Evolutionary conservation across 2,888 invertebrate genomes (phyloP).

Genomic region (Mimachlamys varia): DNA sequence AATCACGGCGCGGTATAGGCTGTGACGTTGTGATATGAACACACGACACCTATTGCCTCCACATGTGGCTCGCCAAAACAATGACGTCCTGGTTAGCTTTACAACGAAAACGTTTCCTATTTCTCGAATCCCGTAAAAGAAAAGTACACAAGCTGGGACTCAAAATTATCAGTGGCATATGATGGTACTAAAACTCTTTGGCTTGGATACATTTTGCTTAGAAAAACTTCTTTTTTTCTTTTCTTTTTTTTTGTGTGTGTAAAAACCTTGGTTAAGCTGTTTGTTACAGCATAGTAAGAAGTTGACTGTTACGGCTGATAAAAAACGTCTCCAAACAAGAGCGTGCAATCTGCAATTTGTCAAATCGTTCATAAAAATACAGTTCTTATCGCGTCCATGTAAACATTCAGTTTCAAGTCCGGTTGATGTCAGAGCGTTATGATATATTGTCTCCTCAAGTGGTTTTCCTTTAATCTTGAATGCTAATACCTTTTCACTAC

Average conservation of each 20-base stretch:
- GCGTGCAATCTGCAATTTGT: slow-evolving; percentile 8
- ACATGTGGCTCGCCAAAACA: neutral
- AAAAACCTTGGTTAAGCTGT: too few species aligned
- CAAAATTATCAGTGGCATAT: neutral
- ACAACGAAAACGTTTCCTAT: neutral
- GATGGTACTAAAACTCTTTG: neutral
- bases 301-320: neutral
- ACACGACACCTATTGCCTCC: neutral
- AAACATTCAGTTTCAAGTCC: neutral
- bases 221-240: neutral
- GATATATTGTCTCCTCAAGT: too few species aligned
- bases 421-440: neutral
- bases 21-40: neutral
- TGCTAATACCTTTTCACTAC: too few species aligned
- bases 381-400: neutral
- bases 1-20: neutral
- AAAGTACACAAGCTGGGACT: neutral
- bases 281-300: neutral
- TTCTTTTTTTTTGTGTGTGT: too few species aligned
- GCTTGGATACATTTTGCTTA: neutral
- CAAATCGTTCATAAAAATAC: neutral
- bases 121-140: neutral
- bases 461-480: too few species aligned
- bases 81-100: neutral
- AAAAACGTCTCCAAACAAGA: neutral